A percentile compares a stretch with the other conserved stretches of the same genome.
Evolutionary conservation across 2,113 vertebrate genomes (phyloP).

Genomic region (Laticauda colubrina): DNA sequence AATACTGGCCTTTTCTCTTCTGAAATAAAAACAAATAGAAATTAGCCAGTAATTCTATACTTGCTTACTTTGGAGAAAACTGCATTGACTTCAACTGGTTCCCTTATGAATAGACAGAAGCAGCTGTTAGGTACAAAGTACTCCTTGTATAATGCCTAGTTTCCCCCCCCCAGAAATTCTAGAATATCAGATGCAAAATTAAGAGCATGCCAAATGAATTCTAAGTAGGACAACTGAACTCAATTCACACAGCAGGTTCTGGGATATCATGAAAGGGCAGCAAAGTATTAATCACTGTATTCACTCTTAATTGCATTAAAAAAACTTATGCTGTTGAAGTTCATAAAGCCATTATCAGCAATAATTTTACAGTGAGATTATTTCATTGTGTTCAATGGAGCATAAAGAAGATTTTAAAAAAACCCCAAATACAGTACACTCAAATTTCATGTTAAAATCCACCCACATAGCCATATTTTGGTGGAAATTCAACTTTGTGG

Average conservation of each 20-base stretch:
- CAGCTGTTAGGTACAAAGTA: background rate
- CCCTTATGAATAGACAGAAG: background rate
- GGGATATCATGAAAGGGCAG: background rate
- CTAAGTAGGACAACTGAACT: background rate
- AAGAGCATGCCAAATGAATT: background rate
- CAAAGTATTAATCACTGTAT: background rate
- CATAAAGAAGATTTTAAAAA: background rate
- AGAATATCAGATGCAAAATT: background rate
- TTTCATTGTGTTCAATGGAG: background rate
- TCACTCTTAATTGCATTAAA: background rate
- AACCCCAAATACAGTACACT: background rate
- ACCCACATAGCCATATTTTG: background rate
- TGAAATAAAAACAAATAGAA: background rate
- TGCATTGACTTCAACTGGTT: background rate
- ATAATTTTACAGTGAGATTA: background rate
- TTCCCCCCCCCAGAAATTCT: background rate
- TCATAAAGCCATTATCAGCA: background rate
- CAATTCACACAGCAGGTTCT: background rate
- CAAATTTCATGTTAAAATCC: background rate
- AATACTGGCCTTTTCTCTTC: slow-evolving; percentile 19
- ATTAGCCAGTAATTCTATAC: background rate
- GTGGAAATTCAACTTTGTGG: background rate
- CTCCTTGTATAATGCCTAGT: background rate
- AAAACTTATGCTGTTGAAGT: background rate
- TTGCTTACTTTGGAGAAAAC: background rate